Evolutionary conservation across 2,797 vertebrate genomes (phyloP).

Genomic region (Sebastes variabilis): DNA sequence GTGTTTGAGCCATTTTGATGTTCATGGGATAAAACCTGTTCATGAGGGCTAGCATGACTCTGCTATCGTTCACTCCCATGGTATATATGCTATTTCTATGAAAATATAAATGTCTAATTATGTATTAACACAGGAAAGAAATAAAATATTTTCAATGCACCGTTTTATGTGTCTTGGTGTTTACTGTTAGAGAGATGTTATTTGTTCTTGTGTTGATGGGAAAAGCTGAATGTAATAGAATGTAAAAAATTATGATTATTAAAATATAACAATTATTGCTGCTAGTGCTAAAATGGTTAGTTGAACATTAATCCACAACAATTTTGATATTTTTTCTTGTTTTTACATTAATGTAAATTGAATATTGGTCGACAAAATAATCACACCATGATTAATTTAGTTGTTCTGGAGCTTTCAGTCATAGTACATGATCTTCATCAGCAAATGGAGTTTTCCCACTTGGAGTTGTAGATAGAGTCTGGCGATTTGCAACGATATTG

Average conservation of each 20-base stretch:
- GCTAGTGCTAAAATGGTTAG: neutral
- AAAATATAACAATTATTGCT: neutral
- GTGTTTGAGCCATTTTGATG: slow-evolving; percentile 78
- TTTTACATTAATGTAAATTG: neutral
- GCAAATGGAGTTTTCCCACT: neutral
- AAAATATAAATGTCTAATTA: slow-evolving; percentile 84
- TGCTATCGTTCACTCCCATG: slow-evolving; percentile 80
- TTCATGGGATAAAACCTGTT: slow-evolving; percentile 82
- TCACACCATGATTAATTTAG: neutral
- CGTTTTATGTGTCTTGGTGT: slow-evolving; percentile 12
- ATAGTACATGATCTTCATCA: neutral
- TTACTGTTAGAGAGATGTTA: neutral
- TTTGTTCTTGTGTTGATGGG: neutral
- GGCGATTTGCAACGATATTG: too few species aligned
- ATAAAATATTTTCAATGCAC: slow-evolving; percentile 86
- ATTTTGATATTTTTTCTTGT: neutral
- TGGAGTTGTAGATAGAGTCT: neutral
- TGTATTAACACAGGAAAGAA: slow-evolving; percentile 80
- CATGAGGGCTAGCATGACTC: slow-evolving; percentile 84
- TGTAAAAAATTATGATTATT: too few species aligned
- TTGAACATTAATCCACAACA: neutral
- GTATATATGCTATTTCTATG: slow-evolving; percentile 82
- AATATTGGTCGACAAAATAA: neutral
- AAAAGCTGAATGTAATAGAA: neutral
- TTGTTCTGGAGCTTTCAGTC: neutral